These are phyloP conservation scores for Hemichromis elongatus DNA, from an alignment of 2,113 vertebrate genomes.

Conservation along the genomic window DNA sequence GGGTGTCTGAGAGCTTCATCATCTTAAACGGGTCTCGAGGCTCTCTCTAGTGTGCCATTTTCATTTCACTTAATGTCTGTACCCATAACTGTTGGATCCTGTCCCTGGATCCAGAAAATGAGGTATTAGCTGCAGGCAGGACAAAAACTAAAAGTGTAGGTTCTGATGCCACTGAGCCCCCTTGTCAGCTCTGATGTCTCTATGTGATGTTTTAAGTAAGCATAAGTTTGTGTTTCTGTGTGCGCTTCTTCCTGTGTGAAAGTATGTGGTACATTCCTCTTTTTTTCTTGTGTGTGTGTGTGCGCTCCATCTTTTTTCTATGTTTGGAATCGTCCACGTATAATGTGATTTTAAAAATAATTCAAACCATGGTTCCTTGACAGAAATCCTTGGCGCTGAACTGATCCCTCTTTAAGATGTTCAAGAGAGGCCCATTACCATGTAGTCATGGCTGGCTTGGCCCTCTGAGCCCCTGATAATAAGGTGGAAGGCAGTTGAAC, in stretches of 20 bases:
- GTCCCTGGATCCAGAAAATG: conserved; percentile 11
- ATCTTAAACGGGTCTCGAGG: conserved; percentile 15
- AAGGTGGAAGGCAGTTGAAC: conserved; percentile 35
- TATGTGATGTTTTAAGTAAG: not conserved
- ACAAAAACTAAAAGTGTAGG: conserved; percentile 1
- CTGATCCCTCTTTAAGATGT: conserved; percentile 57
- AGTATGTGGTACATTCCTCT: not conserved
- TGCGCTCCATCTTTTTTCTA: not conserved
- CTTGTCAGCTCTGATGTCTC: conserved; percentile 26
- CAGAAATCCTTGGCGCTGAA: conserved; percentile 35
- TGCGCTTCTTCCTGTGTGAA: not conserved
- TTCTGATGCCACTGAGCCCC: conserved; percentile 3
- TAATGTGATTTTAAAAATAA: conserved; percentile 46
- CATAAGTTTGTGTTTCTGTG: not conserved
- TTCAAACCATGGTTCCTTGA: conserved; percentile 37
- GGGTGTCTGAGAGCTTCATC: conserved; percentile 42
- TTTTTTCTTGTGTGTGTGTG: not conserved
- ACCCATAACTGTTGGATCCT: conserved; percentile 51
- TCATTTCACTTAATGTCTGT: conserved; percentile 46
- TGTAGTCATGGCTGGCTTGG: conserved; percentile 58
- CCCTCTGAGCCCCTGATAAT: conserved; percentile 54
- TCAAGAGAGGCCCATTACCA: conserved; percentile 50
- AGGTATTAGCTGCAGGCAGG: conserved; percentile 28
- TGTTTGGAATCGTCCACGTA: conserved; percentile 8
- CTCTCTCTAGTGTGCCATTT: conserved; percentile 22